Conservation (phyloP, 1,140 invertebrate species). For the Megalonaias nervosa region DNA sequence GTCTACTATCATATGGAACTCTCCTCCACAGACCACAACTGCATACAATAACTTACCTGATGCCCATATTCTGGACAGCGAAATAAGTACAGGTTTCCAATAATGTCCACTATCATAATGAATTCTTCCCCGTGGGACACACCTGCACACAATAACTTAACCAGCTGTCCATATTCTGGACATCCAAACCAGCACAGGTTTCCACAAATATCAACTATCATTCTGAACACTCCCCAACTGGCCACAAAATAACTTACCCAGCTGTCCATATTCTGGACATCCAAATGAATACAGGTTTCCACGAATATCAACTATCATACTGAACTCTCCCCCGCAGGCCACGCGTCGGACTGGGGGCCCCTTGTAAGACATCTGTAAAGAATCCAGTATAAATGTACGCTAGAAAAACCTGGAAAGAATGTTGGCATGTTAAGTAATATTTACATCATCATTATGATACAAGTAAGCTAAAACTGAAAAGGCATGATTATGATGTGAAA, state of each 20-base stretch:
- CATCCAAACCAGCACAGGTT: too few relatives aligned
- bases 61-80: background rate
- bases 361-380: constrained; percentile 69
- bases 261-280: constrained; percentile 91
- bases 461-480: background rate
- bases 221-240: background rate
- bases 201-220: background rate
- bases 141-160: background rate
- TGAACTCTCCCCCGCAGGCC: constrained; percentile 93
- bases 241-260: constrained; percentile 75
- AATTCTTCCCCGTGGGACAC: background rate
- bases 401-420: background rate
- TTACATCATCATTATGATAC: background rate
- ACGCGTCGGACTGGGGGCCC: constrained; percentile 87
- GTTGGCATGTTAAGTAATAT: background rate
- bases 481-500: background rate
- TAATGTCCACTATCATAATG: background rate
- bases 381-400: background rate
- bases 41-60: background rate
- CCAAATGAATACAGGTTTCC: constrained; percentile 93
- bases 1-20: background rate
- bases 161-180: too few relatives aligned
- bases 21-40: background rate
- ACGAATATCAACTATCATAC: constrained; percentile 90
- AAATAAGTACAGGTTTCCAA: background rate